Conservation (phyloP, 1,140 invertebrate species). For the Scaptomyza montana region DNA sequence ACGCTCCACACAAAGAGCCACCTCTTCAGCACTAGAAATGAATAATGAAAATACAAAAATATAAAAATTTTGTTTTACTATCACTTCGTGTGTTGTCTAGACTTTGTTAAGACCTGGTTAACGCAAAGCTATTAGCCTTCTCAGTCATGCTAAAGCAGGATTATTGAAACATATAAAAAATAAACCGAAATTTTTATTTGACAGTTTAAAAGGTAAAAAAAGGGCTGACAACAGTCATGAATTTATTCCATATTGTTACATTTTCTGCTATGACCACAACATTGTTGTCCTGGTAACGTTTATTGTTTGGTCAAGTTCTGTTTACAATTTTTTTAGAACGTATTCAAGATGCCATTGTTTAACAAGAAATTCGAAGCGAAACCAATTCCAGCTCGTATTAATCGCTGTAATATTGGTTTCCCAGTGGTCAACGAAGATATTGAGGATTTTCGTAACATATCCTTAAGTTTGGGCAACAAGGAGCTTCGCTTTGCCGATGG, state of each 20-base stretch:
- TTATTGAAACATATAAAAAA: background rate
- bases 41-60: background rate
- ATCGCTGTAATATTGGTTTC: constrained; percentile 69
- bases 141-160: constrained; percentile 44
- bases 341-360: constrained; percentile 70
- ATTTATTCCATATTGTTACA: background rate
- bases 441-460: constrained; percentile 72
- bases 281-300: constrained; percentile 66
- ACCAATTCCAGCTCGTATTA: constrained; percentile 64
- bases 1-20: constrained; percentile 46
- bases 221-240: background rate
- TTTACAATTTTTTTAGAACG: constrained; percentile 15
- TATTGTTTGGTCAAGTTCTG: constrained; percentile 20
- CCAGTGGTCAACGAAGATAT: constrained; percentile 69
- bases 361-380: constrained; percentile 82
- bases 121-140: constrained; percentile 33
- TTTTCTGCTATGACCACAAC: constrained; percentile 24
- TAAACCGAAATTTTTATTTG: constrained; percentile 3
- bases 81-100: background rate
- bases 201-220: constrained; percentile 11
- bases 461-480: constrained; percentile 75
- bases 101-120: constrained; percentile 38
- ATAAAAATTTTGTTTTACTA: background rate
- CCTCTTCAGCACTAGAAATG: constrained; percentile 13
- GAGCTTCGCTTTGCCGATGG: constrained; percentile 79